These are phyloP conservation scores for Megalonaias nervosa DNA, from an alignment of 1,140 invertebrate species.

Conservation along the genomic window DNA sequence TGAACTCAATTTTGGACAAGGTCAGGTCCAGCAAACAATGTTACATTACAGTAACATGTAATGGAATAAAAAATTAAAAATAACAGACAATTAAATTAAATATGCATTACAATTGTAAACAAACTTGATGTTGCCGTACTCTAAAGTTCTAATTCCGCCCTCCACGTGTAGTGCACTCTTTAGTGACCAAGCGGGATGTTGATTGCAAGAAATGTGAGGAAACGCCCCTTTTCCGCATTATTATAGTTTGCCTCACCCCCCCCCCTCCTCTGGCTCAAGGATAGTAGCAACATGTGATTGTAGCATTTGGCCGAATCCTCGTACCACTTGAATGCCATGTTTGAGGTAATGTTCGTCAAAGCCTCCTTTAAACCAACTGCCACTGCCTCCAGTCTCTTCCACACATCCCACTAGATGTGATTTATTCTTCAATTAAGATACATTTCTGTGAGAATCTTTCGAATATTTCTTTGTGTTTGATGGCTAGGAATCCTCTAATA, in stretches of 20 bases:
- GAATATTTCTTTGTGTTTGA: slow-evolving; percentile 5
- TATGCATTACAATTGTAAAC: too few relatives aligned
- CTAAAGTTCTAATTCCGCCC: too few relatives aligned
- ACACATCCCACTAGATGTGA: slow-evolving; percentile 28
- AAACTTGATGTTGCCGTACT: too few relatives aligned
- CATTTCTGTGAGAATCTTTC: not conserved
- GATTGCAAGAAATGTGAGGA: not conserved
- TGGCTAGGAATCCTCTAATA: slow-evolving; percentile 28
- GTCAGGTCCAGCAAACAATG: too few relatives aligned
- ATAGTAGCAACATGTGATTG: not conserved
- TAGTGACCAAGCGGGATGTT: too few relatives aligned
- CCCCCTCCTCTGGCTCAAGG: slow-evolving; percentile 5
- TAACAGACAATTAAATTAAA: too few relatives aligned
- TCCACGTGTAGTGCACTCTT: too few relatives aligned
- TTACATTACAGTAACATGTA: too few relatives aligned
- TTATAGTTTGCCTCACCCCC: slow-evolving; percentile 3
- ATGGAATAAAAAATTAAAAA: too few relatives aligned
- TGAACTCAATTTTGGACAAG: too few relatives aligned
- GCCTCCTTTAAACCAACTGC: slow-evolving; percentile 30
- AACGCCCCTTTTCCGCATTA: not conserved
- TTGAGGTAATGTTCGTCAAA: slow-evolving; percentile 27
- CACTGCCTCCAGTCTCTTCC: slow-evolving; percentile 33
- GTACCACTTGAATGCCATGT: slow-evolving; percentile 8
- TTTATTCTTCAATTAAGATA: slow-evolving; percentile 25
- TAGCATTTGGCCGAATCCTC: slow-evolving; percentile 16